Conservation (phyloP, 2,888 invertebrate genomes). For the Cyclophora albipunctata region DNA sequence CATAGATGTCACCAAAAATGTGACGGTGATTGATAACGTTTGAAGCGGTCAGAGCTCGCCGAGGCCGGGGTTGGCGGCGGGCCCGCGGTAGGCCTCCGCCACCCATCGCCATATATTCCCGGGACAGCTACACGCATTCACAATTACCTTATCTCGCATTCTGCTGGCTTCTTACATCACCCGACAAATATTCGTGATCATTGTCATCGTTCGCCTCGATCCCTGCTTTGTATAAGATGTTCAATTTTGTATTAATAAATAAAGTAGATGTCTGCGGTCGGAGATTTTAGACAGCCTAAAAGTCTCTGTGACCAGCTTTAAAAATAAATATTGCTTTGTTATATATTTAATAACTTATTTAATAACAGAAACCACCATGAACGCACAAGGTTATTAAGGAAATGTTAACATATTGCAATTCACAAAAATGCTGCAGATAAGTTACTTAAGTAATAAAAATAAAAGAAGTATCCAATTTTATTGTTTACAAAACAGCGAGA, state of each 20-base stretch:
- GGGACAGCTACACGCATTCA: slow-evolving; percentile 66
- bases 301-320: too few relatives aligned
- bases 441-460: slow-evolving; percentile 12
- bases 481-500: slow-evolving; percentile 41
- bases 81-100: slow-evolving; percentile 2
- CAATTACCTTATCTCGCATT: slow-evolving; percentile 65
- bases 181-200: slow-evolving; percentile 59
- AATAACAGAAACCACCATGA: too few relatives aligned
- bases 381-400: too few relatives aligned
- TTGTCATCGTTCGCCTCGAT: slow-evolving; percentile 3
- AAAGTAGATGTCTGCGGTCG: too few relatives aligned
- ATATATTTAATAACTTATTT: too few relatives aligned
- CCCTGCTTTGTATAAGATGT: background rate
- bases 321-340: too few relatives aligned
- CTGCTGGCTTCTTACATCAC: slow-evolving; percentile 58
- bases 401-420: too few relatives aligned
- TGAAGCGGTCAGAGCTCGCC: slow-evolving; percentile 4
- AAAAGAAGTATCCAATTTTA: slow-evolving; percentile 34
- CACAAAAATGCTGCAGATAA: too few relatives aligned
- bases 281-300: too few relatives aligned
- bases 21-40: too few relatives aligned
- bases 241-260: background rate
- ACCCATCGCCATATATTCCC: slow-evolving; percentile 49
- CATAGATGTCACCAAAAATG: too few relatives aligned
- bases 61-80: slow-evolving; percentile 4